Conservation (phyloP, 2,113 vertebrate species). For the Craseonycteris thonglongyai region DNA sequence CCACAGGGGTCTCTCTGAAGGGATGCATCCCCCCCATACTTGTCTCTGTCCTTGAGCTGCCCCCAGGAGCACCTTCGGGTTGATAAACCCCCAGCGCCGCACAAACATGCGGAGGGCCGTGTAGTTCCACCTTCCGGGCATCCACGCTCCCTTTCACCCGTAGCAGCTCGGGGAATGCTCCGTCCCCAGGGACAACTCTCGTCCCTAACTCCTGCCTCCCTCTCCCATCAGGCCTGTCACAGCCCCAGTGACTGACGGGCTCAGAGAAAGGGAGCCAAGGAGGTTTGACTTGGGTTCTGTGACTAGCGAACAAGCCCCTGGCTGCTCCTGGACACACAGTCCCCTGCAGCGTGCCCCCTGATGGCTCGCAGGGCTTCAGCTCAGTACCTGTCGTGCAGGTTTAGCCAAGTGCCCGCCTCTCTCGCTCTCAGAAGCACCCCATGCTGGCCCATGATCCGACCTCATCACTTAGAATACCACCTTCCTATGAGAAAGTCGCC, state of each 20-base stretch:
- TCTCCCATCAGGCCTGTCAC: background rate
- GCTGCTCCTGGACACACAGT: too few species aligned
- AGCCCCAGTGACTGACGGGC: background rate
- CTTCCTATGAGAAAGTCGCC: background rate
- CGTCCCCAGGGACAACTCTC: fast-evolving
- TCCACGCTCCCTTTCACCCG: background rate
- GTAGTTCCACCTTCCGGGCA: background rate
- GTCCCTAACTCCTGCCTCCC: background rate
- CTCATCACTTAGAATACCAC: fast-evolving
- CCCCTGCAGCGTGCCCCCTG: background rate
- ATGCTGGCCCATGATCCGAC: fast-evolving
- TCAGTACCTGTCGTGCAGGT: fast-evolving
- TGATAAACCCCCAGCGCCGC: background rate
- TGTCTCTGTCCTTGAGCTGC: fast-evolving
- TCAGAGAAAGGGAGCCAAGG: background rate
- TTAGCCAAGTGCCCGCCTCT: background rate
- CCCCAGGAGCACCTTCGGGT: background rate
- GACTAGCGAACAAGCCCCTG: fast-evolving
- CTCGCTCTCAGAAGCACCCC: background rate
- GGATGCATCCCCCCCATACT: background rate
- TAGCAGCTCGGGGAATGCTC: fast-evolving
- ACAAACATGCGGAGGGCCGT: fast-evolving
- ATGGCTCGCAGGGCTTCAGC: fast-evolving
- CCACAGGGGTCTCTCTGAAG: background rate
- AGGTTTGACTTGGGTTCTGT: background rate